Base-by-base conservation (phyloP, 2,113 vertebrate genomes). In the Budorcas taxicolor region DNA sequence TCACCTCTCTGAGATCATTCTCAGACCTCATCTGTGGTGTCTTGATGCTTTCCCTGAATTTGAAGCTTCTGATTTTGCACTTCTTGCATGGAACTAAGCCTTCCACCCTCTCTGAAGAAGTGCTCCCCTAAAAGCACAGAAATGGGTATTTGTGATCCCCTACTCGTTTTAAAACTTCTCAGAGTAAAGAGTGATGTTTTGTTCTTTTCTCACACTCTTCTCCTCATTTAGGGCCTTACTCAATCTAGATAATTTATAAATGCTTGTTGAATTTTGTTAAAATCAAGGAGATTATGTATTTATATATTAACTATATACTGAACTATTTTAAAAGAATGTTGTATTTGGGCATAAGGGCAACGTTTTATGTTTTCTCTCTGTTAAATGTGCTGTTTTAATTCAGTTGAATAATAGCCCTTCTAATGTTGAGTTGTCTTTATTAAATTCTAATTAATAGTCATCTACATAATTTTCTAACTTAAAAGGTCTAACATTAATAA, bases 401-500 rank as follows among this genome's bases (percentile, higher is more conserved):
- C 29, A 91, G 1, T 74, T 90, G n/a, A 62, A 55, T 74, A 86
- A 62, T 52, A 50, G 27, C 1, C 5, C 27, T 95, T 67, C 88
- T 90, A 2, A 43, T 87, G 17, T 67, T 92, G 89, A 94, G 45
- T 82, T 83, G 9, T 93, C 71, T 84, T 92, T 95, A 94, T 6
- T 89, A 87, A 62, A 85, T 92, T 95, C 11, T 96, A 84, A 4
- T 67, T 92, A 80, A 53, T 87, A 57, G 6, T 95, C 40, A 92
- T 95, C 43, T 92, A 25, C 5, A 60, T 94, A 45, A 62, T 94
- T 87, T 87, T 67, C 64, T 96, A 62, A 96, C 9, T 94, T 93
- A 87, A 84, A 94, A 90, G 11, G 5, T 94, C 62, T 97, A 76
- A 95, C 76, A 81, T 50, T 96, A 47, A 85, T 53, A 82, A 88